phyloP scores from a whole-genome alignment of 2,797 vertebrate genomes.

The Triplophysa bombifrons region DNA sequence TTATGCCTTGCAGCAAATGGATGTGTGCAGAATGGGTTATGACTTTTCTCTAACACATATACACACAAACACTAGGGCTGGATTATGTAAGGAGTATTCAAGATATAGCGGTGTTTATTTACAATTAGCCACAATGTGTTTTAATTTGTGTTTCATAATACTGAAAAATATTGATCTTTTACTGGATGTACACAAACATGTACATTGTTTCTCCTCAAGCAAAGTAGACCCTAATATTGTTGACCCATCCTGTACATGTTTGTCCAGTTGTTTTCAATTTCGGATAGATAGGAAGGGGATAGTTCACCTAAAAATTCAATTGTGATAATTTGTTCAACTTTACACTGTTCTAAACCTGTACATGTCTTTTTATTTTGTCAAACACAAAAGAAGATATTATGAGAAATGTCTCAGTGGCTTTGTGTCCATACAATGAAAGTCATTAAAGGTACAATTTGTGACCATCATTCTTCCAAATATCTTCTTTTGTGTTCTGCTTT shows the following conservation, averaged over 20 bases:
- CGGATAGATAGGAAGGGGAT: background rate
- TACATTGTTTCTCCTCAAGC: background rate
- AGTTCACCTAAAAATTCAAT: too few relatives aligned
- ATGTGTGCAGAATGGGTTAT: conserved; percentile 20
- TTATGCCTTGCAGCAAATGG: conserved; percentile 29
- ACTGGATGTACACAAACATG: background rate
- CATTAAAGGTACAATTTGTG: too few relatives aligned
- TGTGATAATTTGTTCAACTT: too few relatives aligned
- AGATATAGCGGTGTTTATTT: background rate
- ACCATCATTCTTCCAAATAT: too few relatives aligned
- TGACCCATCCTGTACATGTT: background rate
- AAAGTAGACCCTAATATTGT: background rate
- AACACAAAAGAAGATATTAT: too few relatives aligned
- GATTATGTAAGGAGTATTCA: background rate
- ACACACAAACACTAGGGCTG: background rate
- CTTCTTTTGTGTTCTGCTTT: too few relatives aligned
- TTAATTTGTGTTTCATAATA: background rate
- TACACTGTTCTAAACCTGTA: too few relatives aligned
- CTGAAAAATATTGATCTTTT: background rate
- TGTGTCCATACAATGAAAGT: too few relatives aligned
- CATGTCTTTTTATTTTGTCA: too few relatives aligned
- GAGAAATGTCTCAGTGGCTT: too few relatives aligned
- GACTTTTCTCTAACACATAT: background rate
- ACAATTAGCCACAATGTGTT: background rate
- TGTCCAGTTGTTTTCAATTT: background rate